phyloP scores from a whole-genome alignment of 2,797 vertebrate species.

The Takifugu ocellatus region DNA sequence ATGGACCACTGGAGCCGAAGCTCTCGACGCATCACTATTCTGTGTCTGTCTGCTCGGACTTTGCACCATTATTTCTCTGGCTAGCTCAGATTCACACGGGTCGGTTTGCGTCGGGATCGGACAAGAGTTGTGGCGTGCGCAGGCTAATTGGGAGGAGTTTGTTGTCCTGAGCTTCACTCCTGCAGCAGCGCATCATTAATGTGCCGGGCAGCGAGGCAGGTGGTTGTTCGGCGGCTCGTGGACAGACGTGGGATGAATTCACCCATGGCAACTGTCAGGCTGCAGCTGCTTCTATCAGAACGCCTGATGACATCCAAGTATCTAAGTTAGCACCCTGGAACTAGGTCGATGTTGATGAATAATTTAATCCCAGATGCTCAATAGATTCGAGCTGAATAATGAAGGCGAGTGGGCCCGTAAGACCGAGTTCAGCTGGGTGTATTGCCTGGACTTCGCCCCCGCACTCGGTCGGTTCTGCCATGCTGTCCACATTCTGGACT shows the following conservation, averaged over 20 bases:
- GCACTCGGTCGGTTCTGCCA: constrained; percentile 60
- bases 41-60: constrained; percentile 16
- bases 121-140: constrained; percentile 41
- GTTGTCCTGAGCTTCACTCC: constrained; percentile 58
- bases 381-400: constrained; percentile 77
- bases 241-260: constrained; percentile 43
- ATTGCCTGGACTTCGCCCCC: constrained; percentile 72
- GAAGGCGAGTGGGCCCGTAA: constrained; percentile 64
- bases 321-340: constrained; percentile 75
- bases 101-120: constrained; percentile 43
- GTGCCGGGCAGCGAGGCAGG: constrained; percentile 18
- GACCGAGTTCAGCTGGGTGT: constrained; percentile 62
- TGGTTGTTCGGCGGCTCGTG: constrained; percentile 25
- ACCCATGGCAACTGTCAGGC: constrained; percentile 52
- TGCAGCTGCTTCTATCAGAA: constrained; percentile 60
- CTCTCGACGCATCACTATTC: constrained; percentile 24
- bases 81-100: constrained; percentile 41
- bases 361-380: constrained; percentile 78
- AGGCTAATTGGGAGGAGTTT: constrained; percentile 67
- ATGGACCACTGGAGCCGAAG: constrained; percentile 13
- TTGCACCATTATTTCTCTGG: constrained; percentile 47
- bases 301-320: constrained; percentile 66
- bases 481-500: constrained; percentile 62
- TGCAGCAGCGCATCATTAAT: constrained; percentile 67
- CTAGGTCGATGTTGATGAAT: constrained; percentile 78